phyloP scores from a whole-genome alignment of 2,888 invertebrate genomes.

The Apotomis capreana region DNA sequence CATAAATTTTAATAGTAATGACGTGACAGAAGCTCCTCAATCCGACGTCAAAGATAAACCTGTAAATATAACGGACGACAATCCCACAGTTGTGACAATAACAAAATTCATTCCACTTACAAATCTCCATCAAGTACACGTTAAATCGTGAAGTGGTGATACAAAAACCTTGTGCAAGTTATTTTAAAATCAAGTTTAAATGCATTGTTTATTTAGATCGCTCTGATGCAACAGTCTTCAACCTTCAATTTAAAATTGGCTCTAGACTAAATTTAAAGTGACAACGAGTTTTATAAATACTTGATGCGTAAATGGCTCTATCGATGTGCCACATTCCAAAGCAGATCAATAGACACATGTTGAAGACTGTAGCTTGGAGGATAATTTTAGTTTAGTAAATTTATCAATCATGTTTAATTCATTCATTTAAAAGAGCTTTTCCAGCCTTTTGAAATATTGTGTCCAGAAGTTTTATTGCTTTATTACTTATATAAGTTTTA shows the following conservation, averaged over 20 bases:
- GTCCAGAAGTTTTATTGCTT: background rate
- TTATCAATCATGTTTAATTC: conserved; percentile 70
- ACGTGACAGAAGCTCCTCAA: conserved; percentile 80
- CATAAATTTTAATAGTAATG: conserved; percentile 65
- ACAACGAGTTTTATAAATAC: conserved; percentile 40
- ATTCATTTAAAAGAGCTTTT: conserved; percentile 69
- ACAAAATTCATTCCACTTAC: conserved; percentile 82
- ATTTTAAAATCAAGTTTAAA: conserved; percentile 72
- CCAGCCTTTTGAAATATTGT: conserved; percentile 60
- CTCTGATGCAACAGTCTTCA: conserved; percentile 57
- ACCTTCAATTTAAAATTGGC: conserved; percentile 39
- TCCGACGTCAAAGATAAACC: conserved; percentile 75
- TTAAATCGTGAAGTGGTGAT: conserved; percentile 77
- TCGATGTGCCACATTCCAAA: conserved; percentile 16
- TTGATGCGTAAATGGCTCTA: conserved; percentile 27
- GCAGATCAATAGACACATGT: conserved; percentile 31
- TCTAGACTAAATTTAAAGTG: conserved; percentile 38
- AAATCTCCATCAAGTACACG: conserved; percentile 75
- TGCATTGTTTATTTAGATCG: conserved; percentile 74
- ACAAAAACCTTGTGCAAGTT: conserved; percentile 75
- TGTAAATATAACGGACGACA: conserved; percentile 72
- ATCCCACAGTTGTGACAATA: conserved; percentile 65
- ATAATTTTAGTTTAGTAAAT: conserved; percentile 60
- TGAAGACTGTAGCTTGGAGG: conserved; percentile 61
- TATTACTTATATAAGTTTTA: background rate